These are phyloP conservation scores for Ametastegia equiseti DNA, from an alignment of 2,888 invertebrate genomes.

Conservation along the genomic window DNA sequence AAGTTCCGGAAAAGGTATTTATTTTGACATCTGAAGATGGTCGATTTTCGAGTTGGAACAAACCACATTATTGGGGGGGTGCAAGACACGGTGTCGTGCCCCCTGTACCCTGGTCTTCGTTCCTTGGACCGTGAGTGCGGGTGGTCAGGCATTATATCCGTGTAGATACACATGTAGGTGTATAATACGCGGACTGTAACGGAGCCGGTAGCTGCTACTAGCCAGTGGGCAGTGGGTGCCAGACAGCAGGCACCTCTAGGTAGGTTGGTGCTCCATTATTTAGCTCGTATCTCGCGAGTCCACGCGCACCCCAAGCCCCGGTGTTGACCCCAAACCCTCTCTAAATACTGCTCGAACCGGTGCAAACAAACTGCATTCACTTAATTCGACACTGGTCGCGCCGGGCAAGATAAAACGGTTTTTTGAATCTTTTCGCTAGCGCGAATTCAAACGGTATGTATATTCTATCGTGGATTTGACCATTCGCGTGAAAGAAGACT, in stretches of 20 bases:
- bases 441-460: neutral
- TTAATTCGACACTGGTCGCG: slow-evolving; percentile 57
- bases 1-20: too few relatives aligned
- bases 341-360: slow-evolving; percentile 57
- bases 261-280: slow-evolving; percentile 64
- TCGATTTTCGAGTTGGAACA: too few relatives aligned
- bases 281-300: slow-evolving; percentile 70
- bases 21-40: too few relatives aligned
- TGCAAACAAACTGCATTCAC: slow-evolving; percentile 62
- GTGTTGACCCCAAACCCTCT: slow-evolving; percentile 52
- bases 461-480: too few relatives aligned
- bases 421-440: slow-evolving; percentile 1
- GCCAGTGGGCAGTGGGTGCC: slow-evolving; percentile 11
- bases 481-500: neutral
- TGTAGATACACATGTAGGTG: slow-evolving; percentile 26
- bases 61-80: too few relatives aligned
- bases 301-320: slow-evolving; percentile 62
- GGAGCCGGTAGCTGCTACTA: slow-evolving; percentile 33
- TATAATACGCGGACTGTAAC: slow-evolving; percentile 12
- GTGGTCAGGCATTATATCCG: slow-evolving; percentile 9
- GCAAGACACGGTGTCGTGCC: too few relatives aligned
- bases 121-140: neutral
- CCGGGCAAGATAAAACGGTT: slow-evolving; percentile 36
- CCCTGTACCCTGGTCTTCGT: neutral
- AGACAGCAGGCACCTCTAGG: slow-evolving; percentile 27